These are phyloP conservation scores for Chrysogorgia sp. DNA, from an alignment of 92 coral and sea anemone species.

Conservation along the genomic window DNA sequence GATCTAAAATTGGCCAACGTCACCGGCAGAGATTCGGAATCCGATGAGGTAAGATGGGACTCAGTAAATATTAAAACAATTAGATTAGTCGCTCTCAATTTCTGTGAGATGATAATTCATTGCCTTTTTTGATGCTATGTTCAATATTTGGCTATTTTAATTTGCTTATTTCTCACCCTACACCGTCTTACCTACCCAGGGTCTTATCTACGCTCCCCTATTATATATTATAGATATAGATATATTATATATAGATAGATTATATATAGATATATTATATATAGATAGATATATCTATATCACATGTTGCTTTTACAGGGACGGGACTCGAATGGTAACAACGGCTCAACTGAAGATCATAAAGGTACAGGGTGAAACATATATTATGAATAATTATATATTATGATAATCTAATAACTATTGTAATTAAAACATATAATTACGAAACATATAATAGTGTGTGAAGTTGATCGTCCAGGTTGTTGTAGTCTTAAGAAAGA, in stretches of 20 bases:
- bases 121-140: not conserved
- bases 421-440: no score
- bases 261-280: no score
- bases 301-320: slow-evolving; percentile 31
- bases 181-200: no score
- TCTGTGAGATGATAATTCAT: not conserved
- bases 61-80: not conserved
- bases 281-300: no score
- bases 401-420: no score
- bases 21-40: slow-evolving; percentile 38
- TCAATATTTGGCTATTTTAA: not conserved
- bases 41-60: slow-evolving; percentile 17
- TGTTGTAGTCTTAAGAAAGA: no score
- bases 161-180: no score
- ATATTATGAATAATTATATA: not conserved
- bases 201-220: no score
- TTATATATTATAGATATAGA: no score
- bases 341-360: not conserved
- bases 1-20: slow-evolving; percentile 44
- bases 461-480: no score
- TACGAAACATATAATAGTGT: no score
- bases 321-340: slow-evolving; percentile 9
- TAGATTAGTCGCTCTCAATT: not conserved
- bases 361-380: not conserved
- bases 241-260: no score